Percentiles rank a stretch among this genome's conserved stretches.
These are phyloP conservation scores for Anadara kagoshimensis DNA, from an alignment of 1,140 invertebrate genomes.

Conservation along the genomic window DNA sequence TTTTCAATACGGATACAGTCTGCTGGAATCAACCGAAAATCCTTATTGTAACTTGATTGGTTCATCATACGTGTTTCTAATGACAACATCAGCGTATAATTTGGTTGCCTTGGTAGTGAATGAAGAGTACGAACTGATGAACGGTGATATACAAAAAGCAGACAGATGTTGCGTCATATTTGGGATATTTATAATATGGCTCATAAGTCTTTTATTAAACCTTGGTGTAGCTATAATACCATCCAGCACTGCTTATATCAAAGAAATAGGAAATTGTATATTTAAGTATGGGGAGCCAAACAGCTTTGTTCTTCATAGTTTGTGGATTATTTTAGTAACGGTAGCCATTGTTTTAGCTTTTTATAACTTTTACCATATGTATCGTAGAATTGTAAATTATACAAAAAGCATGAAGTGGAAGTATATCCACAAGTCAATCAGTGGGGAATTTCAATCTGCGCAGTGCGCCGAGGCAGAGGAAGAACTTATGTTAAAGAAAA, in stretches of 20 bases:
- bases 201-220: slow-evolving; percentile 87
- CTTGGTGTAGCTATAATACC: slow-evolving; percentile 88
- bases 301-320: slow-evolving; percentile 90
- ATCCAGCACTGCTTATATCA: slow-evolving; percentile 55
- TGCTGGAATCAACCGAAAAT: slow-evolving; percentile 87
- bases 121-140: slow-evolving; percentile 90
- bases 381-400: slow-evolving; percentile 80
- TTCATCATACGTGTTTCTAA: slow-evolving; percentile 90
- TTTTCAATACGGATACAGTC: slow-evolving; percentile 78
- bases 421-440: slow-evolving; percentile 56
- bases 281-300: slow-evolving; percentile 83
- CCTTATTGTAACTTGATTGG: slow-evolving; percentile 91
- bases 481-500: background rate
- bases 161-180: slow-evolving; percentile 86
- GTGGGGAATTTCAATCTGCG: slow-evolving; percentile 35
- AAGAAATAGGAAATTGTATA: slow-evolving; percentile 84
- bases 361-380: slow-evolving; percentile 88
- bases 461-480: slow-evolving; percentile 1
- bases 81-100: slow-evolving; percentile 92
- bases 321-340: slow-evolving; percentile 92
- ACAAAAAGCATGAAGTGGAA: slow-evolving; percentile 54
- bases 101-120: slow-evolving; percentile 93
- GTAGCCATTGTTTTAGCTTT: slow-evolving; percentile 88
- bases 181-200: slow-evolving; percentile 95
- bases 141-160: slow-evolving; percentile 47